Conservation (phyloP, 2,113 vertebrate species). For the Columba livia region DNA sequence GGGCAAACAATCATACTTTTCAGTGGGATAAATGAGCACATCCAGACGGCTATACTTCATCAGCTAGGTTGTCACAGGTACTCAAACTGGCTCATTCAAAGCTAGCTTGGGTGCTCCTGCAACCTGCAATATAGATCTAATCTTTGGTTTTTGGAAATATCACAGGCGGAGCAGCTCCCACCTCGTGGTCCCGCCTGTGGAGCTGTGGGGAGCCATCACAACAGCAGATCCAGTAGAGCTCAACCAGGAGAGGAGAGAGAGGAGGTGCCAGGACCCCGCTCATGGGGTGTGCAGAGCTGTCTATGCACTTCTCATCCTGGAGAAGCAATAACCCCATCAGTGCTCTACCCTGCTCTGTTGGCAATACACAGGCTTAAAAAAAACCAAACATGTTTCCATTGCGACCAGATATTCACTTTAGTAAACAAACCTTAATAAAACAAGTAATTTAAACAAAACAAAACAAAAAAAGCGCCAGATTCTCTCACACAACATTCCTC, state of each 20-base stretch:
- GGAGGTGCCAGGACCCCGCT: fast-evolving
- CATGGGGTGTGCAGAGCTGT: neutral
- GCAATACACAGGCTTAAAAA: neutral
- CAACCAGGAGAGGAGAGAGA: neutral
- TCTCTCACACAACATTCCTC: neutral
- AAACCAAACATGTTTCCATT: neutral
- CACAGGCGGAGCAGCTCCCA: neutral
- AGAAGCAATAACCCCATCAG: neutral
- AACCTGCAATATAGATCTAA: neutral
- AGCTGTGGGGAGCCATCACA: neutral
- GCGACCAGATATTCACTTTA: neutral
- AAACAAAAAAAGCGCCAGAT: neutral
- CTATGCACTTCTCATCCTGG: neutral
- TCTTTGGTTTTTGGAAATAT: neutral
- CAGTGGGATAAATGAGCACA: neutral
- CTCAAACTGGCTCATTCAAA: neutral
- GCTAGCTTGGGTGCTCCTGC: neutral
- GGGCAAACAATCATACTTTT: neutral
- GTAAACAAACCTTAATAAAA: slow-evolving; percentile 51
- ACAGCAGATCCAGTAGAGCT: neutral
- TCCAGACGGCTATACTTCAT: neutral
- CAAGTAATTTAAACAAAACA: neutral
- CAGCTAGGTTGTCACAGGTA: neutral
- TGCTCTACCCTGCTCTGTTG: neutral
- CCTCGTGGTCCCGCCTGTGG: fast-evolving